Evolutionary conservation across 2,888 invertebrate genomes (phyloP).

Genomic region (Melipona beecheii): DNA sequence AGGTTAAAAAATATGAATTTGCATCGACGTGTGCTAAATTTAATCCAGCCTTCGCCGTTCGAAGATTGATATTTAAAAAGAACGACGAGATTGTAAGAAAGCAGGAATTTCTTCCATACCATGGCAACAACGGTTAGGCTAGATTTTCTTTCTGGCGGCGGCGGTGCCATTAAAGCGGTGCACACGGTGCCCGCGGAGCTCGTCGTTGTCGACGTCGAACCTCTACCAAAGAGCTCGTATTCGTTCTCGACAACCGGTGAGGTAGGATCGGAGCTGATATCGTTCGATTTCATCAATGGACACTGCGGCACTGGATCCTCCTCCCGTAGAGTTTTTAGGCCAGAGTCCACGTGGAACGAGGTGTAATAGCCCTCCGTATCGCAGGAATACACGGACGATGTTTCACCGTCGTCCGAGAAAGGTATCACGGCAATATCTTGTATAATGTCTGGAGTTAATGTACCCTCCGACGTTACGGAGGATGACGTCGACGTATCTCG

Average conservation of each 20-base stretch:
- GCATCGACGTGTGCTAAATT: not conserved
- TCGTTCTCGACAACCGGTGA: conserved; percentile 92
- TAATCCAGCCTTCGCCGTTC: not conserved
- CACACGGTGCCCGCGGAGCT: conserved; percentile 96
- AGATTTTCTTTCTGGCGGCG: conserved; percentile 93
- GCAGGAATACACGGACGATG: conserved; percentile 96
- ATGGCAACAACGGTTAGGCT: conserved; percentile 85
- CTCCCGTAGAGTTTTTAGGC: conserved; percentile 93
- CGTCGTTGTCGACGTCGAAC: conserved; percentile 95
- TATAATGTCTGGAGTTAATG: conserved; percentile 92
- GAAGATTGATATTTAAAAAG: not conserved
- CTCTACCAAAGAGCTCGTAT: conserved; percentile 95
- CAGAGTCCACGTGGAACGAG: conserved; percentile 98
- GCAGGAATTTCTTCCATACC: conserved; percentile 66
- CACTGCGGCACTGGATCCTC: conserved; percentile 89
- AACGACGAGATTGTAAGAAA: not conserved
- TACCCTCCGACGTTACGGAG: conserved; percentile 94
- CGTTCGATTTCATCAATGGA: conserved; percentile 88
- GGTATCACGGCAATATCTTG: conserved; percentile 87
- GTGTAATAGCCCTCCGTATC: conserved; percentile 99
- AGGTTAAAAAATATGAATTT: no score
- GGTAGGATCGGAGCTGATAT: conserved; percentile 88
- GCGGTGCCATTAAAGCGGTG: conserved; percentile 92
- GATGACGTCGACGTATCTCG: conserved; percentile 91
- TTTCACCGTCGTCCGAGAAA: conserved; percentile 91